A percentile compares a stretch with the other conserved stretches of the same genome.
These are phyloP conservation scores for Bombylius major DNA, from an alignment of 2,888 invertebrate genomes.

Conservation along the genomic window DNA sequence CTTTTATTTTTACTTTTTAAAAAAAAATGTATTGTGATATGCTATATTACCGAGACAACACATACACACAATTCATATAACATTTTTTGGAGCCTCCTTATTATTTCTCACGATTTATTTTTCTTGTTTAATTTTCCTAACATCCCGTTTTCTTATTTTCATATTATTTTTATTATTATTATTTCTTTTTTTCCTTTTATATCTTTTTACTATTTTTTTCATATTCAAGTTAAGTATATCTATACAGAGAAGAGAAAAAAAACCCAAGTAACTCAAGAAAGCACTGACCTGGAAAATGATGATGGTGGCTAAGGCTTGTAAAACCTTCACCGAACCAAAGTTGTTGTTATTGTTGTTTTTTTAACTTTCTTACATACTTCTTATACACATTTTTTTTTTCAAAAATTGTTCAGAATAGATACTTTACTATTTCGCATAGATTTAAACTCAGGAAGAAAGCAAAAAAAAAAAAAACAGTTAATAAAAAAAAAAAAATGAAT, in stretches of 20 bases:
- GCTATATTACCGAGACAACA: neutral
- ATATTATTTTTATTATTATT: neutral
- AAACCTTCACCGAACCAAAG: neutral
- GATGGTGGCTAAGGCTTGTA: neutral
- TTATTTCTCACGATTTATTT: neutral
- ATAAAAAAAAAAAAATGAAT: too few species aligned
- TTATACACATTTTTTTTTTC: too few species aligned
- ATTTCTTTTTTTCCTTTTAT: neutral
- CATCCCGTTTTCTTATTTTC: too few species aligned
- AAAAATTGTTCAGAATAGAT: too few species aligned
- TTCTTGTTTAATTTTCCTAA: neutral
- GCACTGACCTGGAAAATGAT: neutral
- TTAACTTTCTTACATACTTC: too few species aligned
- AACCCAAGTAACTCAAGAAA: neutral
- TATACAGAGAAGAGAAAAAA: neutral
- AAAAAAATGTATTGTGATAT: neutral
- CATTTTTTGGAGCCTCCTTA: neutral
- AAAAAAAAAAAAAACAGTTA: too few species aligned
- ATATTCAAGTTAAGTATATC: neutral
- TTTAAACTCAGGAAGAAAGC: too few species aligned
- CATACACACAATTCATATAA: too few species aligned
- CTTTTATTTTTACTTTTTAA: too few species aligned
- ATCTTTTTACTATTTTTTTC: neutral
- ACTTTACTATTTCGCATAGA: too few species aligned
- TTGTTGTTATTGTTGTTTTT: neutral